These are phyloP conservation scores for Rhagoletis pomonella DNA, from an alignment of 1,140 invertebrate species.

Conservation along the genomic window DNA sequence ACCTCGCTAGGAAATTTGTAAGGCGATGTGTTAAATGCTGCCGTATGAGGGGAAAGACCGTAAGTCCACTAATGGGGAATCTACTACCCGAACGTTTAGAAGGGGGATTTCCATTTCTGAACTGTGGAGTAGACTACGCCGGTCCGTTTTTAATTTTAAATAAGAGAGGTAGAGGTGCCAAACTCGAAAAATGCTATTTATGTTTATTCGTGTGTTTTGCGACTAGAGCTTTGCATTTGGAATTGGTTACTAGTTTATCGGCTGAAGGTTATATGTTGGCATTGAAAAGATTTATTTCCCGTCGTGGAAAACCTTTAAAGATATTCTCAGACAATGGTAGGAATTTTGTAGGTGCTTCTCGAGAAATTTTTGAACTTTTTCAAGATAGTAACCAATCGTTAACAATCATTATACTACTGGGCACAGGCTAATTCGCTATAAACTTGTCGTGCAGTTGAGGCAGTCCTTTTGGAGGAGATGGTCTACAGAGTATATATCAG, in stretches of 20 bases:
- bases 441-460: no score
- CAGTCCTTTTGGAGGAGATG: no score
- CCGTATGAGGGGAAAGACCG: no score
- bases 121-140: background rate
- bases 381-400: background rate
- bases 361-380: background rate
- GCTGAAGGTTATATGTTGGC: slow-evolving; percentile 60
- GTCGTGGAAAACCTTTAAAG: slow-evolving; percentile 56
- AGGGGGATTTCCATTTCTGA: no score
- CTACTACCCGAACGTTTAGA: no score
- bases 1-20: no score
- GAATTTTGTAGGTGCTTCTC: slow-evolving; percentile 65
- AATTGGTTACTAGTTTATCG: background rate
- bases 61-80: no score
- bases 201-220: slow-evolving; percentile 20
- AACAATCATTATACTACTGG: no score
- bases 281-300: slow-evolving; percentile 61
- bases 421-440: no score
- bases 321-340: slow-evolving; percentile 67
- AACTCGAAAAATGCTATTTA: background rate
- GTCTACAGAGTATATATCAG: no score
- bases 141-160: background rate
- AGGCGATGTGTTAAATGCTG: no score
- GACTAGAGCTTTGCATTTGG: slow-evolving; percentile 39
- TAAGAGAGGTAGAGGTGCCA: slow-evolving; percentile 55